Evolutionary conservation across 2,888 invertebrate genomes (phyloP).

Genomic region (Ectemnius continuus): DNA sequence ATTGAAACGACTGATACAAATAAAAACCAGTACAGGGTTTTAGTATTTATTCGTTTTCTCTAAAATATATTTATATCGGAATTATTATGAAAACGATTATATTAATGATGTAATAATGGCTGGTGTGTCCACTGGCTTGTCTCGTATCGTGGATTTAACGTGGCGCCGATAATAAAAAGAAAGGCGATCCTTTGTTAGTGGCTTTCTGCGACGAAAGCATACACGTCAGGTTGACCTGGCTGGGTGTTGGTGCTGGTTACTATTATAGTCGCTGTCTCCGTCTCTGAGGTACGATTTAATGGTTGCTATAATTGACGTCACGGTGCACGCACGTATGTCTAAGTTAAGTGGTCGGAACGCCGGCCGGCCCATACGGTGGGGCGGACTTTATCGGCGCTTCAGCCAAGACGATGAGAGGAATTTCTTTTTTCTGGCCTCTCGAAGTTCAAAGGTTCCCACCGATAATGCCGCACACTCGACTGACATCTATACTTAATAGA

Average conservation of each 20-base stretch:
- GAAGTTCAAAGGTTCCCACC: conserved; percentile 62
- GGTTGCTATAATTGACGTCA: conserved; percentile 46
- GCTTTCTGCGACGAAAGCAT: conserved; percentile 14
- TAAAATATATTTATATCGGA: too few species aligned
- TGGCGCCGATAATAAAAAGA: too few species aligned
- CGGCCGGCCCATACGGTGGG: conserved; percentile 5
- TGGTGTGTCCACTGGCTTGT: too few species aligned
- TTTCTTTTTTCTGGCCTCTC: conserved; percentile 50
- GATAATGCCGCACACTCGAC: conserved; percentile 50
- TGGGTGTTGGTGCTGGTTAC: conserved; percentile 24
- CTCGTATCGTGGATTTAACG: too few species aligned
- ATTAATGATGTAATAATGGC: too few species aligned
- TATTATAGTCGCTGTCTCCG: conserved; percentile 10
- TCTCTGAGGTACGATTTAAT: conserved; percentile 39
- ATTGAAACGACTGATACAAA: too few species aligned
- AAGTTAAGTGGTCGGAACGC: conserved; percentile 47
- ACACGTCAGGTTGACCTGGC: conserved; percentile 24
- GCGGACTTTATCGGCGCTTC: conserved; percentile 33
- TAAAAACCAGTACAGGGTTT: too few species aligned
- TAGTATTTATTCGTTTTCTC: too few species aligned
- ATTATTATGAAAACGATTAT: too few species aligned
- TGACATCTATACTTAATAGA: conserved; percentile 46
- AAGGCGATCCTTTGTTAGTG: background rate
- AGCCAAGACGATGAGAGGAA: conserved; percentile 25
- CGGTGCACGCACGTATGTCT: conserved; percentile 39